Conservation (phyloP, 2,113 vertebrate species). For the Pygoscelis adeliae region DNA sequence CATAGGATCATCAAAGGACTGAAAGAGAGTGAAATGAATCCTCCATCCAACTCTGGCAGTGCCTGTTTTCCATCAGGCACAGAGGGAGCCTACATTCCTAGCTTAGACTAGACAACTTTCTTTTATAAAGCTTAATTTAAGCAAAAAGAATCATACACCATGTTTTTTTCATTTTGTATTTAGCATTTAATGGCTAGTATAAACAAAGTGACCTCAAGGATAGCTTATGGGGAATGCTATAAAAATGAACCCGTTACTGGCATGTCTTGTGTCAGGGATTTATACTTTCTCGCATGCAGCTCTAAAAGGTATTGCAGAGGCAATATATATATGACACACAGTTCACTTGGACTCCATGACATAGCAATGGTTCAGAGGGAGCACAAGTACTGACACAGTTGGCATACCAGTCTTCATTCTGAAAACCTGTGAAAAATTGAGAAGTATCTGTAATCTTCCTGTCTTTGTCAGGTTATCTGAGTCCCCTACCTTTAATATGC, state of each 20-base stretch:
- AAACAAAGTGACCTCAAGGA: neutral
- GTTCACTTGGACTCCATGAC: neutral
- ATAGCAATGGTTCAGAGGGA: neutral
- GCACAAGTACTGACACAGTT: neutral
- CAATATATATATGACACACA: neutral
- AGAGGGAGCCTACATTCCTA: neutral
- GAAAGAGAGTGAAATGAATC: neutral
- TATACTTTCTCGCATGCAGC: neutral
- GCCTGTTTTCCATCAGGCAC: neutral
- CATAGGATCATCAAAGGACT: neutral
- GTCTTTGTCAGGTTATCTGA: neutral
- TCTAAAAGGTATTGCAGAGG: neutral
- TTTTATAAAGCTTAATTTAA: neutral
- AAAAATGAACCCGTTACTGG: neutral
- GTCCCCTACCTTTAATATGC: neutral
- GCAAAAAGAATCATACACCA: neutral
- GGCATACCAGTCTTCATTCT: neutral
- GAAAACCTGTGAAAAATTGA: conserved; percentile 13
- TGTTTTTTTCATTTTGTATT: neutral
- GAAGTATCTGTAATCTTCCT: neutral
- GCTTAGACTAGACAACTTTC: neutral
- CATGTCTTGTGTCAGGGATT: neutral
- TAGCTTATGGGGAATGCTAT: neutral
- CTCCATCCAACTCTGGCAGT: neutral
- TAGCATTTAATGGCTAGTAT: neutral